These are phyloP conservation scores for Synchiropus splendidus DNA, from an alignment of 2,113 vertebrate species.

Conservation along the genomic window DNA sequence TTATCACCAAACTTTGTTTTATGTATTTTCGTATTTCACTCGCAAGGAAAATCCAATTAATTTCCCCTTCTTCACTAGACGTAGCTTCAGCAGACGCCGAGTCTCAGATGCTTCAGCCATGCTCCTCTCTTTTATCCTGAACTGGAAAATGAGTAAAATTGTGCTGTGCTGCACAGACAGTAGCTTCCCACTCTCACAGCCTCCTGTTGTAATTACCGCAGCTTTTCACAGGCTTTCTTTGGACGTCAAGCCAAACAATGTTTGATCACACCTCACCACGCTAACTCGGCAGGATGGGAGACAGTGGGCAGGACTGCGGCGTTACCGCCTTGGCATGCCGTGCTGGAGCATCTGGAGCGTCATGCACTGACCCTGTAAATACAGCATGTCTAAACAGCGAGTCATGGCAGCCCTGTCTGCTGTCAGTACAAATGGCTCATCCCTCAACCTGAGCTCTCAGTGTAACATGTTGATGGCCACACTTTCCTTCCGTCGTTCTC, in stretches of 20 bases:
- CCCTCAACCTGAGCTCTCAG: slow-evolving; percentile 41
- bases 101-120: slow-evolving; percentile 3
- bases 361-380: slow-evolving; percentile 53
- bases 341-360: slow-evolving; percentile 29
- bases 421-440: slow-evolving; percentile 47
- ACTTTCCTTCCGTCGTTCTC: slow-evolving; percentile 25
- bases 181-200: slow-evolving; percentile 22
- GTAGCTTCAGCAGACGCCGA: background rate
- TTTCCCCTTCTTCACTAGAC: too few species aligned
- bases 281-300: slow-evolving; percentile 23
- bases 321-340: slow-evolving; percentile 16
- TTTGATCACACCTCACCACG: slow-evolving; percentile 35
- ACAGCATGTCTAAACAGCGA: slow-evolving; percentile 57
- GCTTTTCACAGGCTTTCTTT: slow-evolving; percentile 36
- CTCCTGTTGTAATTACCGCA: slow-evolving; percentile 33
- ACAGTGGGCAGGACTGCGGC: slow-evolving; percentile 14
- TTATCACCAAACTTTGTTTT: too few species aligned
- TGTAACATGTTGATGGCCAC: slow-evolving; percentile 22
- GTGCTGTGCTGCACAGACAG: slow-evolving; percentile 14
- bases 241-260: slow-evolving; percentile 18
- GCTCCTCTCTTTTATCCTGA: slow-evolving; percentile 12
- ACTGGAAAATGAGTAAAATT: slow-evolving; percentile 15
- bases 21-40: too few species aligned
- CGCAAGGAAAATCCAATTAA: too few species aligned
- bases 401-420: slow-evolving; percentile 58